Base-by-base conservation (phyloP, 1,140 invertebrate genomes). In the Rhyzopertha dominica region DNA sequence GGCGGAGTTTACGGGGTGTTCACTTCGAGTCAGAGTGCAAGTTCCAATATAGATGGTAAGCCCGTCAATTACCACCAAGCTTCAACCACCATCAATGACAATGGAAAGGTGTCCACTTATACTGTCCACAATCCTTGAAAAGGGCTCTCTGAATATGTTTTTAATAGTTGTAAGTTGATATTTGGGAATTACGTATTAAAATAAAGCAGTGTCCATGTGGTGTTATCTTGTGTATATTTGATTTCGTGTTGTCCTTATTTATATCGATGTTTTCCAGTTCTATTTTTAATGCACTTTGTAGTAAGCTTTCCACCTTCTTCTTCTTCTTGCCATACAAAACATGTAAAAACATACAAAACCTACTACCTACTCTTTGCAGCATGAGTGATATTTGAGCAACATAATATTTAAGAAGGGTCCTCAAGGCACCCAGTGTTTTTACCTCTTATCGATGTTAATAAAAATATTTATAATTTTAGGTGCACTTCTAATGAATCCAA, bases 71-170 rank as follows among this genome's bases (percentile, higher is more conserved):
- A 66, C 30, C 77, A 81, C 44, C 63, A 70, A 14, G 74, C 82
- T 1, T 74, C 77, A 24, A 82, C 83, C 5, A 74, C 77, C 2
- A 72, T 85, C 31, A 84, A 85, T 52, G 78, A 85, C 48, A 82
- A 86, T 54, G 84, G 84, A 55, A 78, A 78, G 55, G 65, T 85
- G 32, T 77, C 74, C 20, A 71, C 73, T 41, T 80, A 81, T 50
- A 76, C 71, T 19, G 74, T 81, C 0, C 39, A 57, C 23, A 59
- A 58, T 38, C 59, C 57, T 4, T 62, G 50, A 53, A 25, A n/a
- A n/a, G n/a, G 10, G n/a, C 5, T 10, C 16, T 19, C 8, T 17
- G 13, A 13, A 30, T 10, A 13, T 13, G 16, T n/a, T 13, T 30
- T 25, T 25, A 7, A 25, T n/a, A 7, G 7, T 7, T 25, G 7